Conservation (phyloP, 2,113 vertebrate genomes). For the Benitochromis conjunctus region DNA sequence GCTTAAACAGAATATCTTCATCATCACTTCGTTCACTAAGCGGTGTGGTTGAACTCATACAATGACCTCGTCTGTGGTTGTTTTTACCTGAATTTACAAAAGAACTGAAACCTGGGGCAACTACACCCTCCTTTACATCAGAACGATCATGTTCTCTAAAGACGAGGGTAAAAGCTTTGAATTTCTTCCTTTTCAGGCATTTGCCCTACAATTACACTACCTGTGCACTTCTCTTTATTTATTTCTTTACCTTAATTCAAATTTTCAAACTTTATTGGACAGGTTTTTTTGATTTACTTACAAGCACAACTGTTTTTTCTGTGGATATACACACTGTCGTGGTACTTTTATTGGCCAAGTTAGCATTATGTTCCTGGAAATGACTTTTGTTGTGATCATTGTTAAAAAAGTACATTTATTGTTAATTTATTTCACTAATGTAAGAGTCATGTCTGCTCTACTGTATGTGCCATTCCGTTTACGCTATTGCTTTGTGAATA, state of each 20-base stretch:
- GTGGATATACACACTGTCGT: neutral
- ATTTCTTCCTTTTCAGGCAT: conserved; percentile 4
- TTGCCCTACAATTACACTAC: neutral
- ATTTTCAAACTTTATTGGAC: neutral
- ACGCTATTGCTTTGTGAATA: conserved; percentile 32
- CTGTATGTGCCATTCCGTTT: conserved; percentile 20
- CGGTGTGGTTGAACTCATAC: neutral
- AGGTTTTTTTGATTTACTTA: conserved; percentile 22
- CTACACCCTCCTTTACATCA: neutral
- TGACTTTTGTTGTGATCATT: neutral
- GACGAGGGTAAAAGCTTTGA: neutral
- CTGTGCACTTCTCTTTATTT: conserved; percentile 24
- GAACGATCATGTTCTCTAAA: neutral
- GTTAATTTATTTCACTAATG: conserved; percentile 1
- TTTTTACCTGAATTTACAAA: neutral
- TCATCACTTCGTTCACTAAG: neutral
- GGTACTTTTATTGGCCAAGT: neutral
- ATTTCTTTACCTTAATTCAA: neutral
- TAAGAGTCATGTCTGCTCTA: neutral
- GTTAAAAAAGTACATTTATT: neutral
- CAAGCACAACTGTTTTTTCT: conserved; percentile 39
- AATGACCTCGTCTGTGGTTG: neutral
- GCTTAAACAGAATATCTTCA: neutral
- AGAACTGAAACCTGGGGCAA: neutral
- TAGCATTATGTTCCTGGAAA: neutral